A percentile compares a stretch with the other conserved stretches of the same genome.
Evolutionary conservation across 2,113 vertebrate species (phyloP).

Genomic region (Aix galericulata): DNA sequence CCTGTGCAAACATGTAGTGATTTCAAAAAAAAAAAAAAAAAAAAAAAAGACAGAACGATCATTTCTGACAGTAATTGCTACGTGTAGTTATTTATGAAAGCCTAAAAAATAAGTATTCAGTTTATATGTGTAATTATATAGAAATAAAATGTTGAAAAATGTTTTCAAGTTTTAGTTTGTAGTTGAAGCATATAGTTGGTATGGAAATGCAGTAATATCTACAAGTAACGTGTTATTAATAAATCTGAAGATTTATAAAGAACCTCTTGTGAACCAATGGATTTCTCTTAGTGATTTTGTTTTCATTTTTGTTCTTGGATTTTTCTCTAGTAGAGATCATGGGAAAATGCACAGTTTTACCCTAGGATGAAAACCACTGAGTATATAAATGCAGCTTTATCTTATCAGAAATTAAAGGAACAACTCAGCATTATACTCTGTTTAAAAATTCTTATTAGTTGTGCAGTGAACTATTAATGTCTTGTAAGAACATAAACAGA

Average conservation of each 20-base stretch:
- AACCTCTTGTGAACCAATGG: background rate
- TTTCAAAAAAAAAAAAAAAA: too few relatives aligned
- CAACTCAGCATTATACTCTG: background rate
- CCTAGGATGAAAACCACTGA: background rate
- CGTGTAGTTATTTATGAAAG: background rate
- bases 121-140: background rate
- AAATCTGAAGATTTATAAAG: background rate
- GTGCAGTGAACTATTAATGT: background rate
- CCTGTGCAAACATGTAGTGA: background rate
- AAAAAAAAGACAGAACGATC: background rate
- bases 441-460: background rate
- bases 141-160: background rate
- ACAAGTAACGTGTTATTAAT: background rate
- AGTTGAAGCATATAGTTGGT: background rate
- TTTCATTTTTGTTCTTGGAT: constrained; percentile 5
- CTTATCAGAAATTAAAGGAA: constrained; percentile 3
- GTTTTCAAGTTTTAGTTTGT: background rate
- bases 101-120: background rate
- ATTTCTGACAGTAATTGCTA: background rate
- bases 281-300: background rate
- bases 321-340: background rate
- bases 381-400: background rate
- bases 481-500: background rate
- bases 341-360: background rate
- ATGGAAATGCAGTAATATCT: background rate